These are phyloP conservation scores for Caloenas nicobarica DNA, from an alignment of 2,113 vertebrate genomes.

Conservation along the genomic window DNA sequence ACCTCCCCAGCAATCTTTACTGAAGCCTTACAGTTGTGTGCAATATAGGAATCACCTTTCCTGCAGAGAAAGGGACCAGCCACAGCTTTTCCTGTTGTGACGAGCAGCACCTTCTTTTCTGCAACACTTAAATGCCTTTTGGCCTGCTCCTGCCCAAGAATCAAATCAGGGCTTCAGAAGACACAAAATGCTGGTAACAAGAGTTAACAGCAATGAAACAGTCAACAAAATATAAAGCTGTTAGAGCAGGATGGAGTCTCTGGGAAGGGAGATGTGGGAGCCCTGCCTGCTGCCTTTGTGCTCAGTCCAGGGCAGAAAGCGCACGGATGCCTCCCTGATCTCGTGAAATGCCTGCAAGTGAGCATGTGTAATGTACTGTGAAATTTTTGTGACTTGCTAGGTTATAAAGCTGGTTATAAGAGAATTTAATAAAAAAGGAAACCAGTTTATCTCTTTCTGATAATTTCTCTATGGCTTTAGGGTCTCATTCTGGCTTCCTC, in stretches of 20 bases:
- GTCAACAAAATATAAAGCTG: neutral
- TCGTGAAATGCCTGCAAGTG: slow-evolving; percentile 29
- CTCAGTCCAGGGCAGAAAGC: neutral
- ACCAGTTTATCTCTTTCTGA: slow-evolving; percentile 63
- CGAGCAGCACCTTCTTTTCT: neutral
- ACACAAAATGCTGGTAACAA: neutral
- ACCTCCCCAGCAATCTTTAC: neutral
- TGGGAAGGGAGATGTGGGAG: neutral
- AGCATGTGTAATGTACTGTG: neutral
- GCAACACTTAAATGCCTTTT: neutral
- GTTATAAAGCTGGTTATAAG: slow-evolving; percentile 64
- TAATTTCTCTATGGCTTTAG: slow-evolving; percentile 59
- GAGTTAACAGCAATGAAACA: neutral
- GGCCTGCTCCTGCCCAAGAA: neutral
- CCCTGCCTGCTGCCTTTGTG: slow-evolving; percentile 29
- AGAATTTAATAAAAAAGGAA: slow-evolving; percentile 69
- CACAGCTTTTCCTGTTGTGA: rapidly evolving
- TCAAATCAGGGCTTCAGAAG: neutral
- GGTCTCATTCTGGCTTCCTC: slow-evolving; percentile 32
- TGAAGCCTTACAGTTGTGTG: rapidly evolving
- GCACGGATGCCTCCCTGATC: neutral
- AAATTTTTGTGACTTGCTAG: slow-evolving; percentile 50
- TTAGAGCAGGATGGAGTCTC: neutral
- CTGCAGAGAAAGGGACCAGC: neutral
- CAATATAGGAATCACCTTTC: neutral